phyloP scores from a whole-genome alignment of 1,140 invertebrate species.

The Tetragnatha versicolor region DNA sequence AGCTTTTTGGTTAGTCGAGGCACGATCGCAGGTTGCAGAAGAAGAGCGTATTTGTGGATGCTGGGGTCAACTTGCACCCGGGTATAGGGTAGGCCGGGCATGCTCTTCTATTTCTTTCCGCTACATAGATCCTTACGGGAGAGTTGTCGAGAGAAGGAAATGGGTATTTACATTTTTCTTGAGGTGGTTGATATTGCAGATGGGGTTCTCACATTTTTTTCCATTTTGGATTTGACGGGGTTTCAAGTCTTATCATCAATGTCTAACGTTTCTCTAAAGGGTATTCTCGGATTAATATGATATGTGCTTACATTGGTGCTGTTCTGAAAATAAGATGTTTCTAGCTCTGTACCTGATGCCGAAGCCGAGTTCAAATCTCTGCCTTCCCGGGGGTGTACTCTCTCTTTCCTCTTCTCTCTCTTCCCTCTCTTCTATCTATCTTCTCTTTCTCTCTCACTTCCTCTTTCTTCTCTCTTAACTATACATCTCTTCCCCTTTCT shows the following conservation, averaged over 20 bases:
- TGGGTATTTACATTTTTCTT: background rate
- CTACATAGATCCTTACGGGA: background rate
- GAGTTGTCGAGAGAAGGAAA: background rate
- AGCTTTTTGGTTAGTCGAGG: background rate
- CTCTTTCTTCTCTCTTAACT: background rate
- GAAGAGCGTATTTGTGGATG: background rate
- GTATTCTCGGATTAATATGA: too few relatives aligned
- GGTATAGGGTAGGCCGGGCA: background rate
- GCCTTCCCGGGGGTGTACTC: background rate
- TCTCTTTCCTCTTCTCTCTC: background rate
- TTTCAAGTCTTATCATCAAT: too few relatives aligned
- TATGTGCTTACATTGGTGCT: too few relatives aligned
- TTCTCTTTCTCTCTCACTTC: background rate
- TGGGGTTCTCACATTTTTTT: too few relatives aligned
- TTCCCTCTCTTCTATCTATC: too few relatives aligned
- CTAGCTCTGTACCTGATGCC: too few relatives aligned
- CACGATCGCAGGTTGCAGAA: constrained; percentile 1
- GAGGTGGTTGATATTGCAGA: too few relatives aligned
- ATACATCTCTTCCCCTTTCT: too few relatives aligned
- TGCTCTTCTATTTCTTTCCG: background rate
- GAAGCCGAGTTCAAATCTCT: background rate
- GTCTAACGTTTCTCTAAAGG: too few relatives aligned
- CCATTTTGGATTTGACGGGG: too few relatives aligned
- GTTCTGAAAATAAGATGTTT: too few relatives aligned
- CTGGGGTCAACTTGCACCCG: background rate